Evolutionary conservation across 2,888 invertebrate species (phyloP), one percentile per base, ranked within the genome.

Genomic region (Pogonocherus hispidulus): DNA sequence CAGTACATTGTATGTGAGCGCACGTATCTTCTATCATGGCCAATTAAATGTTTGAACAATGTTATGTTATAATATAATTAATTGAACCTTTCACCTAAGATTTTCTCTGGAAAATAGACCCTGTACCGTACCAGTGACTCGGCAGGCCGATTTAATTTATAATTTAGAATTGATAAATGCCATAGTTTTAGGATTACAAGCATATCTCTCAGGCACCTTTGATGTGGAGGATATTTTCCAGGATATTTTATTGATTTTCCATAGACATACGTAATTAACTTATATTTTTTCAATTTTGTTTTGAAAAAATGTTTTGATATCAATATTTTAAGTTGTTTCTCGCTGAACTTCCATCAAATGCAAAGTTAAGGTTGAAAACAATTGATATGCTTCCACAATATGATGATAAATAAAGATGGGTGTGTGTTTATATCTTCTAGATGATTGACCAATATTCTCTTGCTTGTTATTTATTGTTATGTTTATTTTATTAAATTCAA

Each of bases 31-130:
- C 79, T 81, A 82, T 82, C 83, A 83, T 82, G 83, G 81, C 83
- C 84, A 84, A 84, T 84, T 84, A 84, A 84, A 82, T 79, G 80
- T 80, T 81, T 77, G 77, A 78, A 81, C 80, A 81, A 82, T 81
- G 82, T 82, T 77, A 80, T 79, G 79, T 78, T 83, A 81, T 83
- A 83, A 83, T 83, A 83, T 84, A 83, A 84, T 84, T 84, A 84
- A 84, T 82, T 79, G 82, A 77, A 78, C 82, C 82, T 84, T 83
- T 83, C 83, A 81, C 81, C 80, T 78, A 72, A 20, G 72, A 75
- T 78, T 79, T 79, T 76, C 20, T n/a, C 27, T 67, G 35, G 64
- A 67, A 64, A 62, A 44, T 54, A 32, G 27, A 18, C 32, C 52
- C 32, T 18, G 14, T 32, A 23, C 8, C 14, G n/a, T 51, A 23